phyloP scores from a whole-genome alignment of 2,113 vertebrate genomes.

The Macrotus californicus region DNA sequence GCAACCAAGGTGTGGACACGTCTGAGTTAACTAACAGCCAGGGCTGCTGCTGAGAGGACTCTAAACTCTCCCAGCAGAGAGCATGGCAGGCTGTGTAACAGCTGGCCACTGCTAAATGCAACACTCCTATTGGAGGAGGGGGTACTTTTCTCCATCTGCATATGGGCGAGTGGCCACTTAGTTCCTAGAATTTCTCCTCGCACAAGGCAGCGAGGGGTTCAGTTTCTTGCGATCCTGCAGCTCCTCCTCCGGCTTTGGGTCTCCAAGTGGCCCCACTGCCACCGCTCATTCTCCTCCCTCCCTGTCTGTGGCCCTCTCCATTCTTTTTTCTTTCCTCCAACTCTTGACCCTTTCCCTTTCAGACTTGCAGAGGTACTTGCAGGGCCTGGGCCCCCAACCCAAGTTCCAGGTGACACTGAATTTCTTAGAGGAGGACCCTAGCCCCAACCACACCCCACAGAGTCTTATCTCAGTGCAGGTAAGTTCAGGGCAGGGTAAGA shows the following conservation, averaged over 20 bases:
- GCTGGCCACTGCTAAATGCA: background rate
- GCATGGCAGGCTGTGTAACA: background rate
- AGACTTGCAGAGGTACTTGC: conserved; percentile 81
- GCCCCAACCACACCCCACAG: conserved; percentile 52
- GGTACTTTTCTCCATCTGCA: background rate
- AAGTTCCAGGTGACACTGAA: conserved; percentile 82
- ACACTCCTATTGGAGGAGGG: background rate
- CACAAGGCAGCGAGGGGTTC: background rate
- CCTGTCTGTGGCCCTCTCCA: background rate
- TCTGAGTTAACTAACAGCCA: background rate
- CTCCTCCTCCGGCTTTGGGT: background rate
- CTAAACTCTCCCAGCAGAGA: background rate
- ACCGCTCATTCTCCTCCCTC: background rate
- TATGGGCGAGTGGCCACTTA: background rate
- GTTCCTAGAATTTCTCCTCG: background rate
- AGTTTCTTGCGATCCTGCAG: no score
- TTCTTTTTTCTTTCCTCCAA: background rate
- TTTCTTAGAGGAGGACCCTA: conserved; percentile 83
- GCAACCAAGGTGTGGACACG: background rate
- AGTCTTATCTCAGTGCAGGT: conserved; percentile 87
- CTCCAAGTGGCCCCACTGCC: background rate
- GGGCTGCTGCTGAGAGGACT: background rate
- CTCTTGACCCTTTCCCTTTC: background rate
- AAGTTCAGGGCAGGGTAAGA: background rate
- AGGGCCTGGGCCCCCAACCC: conserved; percentile 75